Percentiles rank a stretch among this genome's conserved stretches.
These are phyloP conservation scores for Pocillopora meandrina DNA, from an alignment of 92 coral and sea anemone genomes.

Conservation along the genomic window DNA sequence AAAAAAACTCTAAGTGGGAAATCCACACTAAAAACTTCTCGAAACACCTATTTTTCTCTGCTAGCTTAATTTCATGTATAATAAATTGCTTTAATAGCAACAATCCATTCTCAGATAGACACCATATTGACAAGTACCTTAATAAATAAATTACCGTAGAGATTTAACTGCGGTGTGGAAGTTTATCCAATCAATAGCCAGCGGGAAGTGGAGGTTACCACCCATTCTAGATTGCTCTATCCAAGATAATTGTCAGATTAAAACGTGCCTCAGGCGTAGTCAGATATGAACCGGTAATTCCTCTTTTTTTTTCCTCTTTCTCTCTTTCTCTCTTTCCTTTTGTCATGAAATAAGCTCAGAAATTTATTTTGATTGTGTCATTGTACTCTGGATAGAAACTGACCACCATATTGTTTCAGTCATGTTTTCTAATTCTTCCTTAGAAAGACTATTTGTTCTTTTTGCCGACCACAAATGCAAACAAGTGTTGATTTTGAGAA, in stretches of 20 bases:
- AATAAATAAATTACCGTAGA: background rate
- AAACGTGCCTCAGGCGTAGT: background rate
- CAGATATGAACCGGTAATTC: background rate
- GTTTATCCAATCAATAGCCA: slow-evolving; percentile 16
- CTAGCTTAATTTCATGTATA: slow-evolving; percentile 4
- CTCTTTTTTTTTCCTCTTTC: background rate
- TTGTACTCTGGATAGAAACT: too few species aligned
- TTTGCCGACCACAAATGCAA: background rate
- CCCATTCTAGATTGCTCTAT: background rate
- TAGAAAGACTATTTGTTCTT: background rate
- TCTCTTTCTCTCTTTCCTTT: too few species aligned
- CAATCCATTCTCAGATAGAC: background rate
- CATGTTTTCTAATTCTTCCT: background rate
- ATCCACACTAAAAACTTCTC: background rate
- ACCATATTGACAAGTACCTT: background rate
- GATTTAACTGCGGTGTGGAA: background rate
- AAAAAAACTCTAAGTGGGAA: background rate
- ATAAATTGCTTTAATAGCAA: slow-evolving; percentile 17
- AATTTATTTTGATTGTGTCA: too few species aligned
- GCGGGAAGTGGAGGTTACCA: slow-evolving; percentile 12
- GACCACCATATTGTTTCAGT: too few species aligned
- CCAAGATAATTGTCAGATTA: background rate
- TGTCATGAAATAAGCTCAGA: too few species aligned
- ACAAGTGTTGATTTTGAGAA: background rate
- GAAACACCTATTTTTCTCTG: background rate